These are phyloP conservation scores for Petroica traversi DNA, from an alignment of 2,113 vertebrate genomes.

Conservation along the genomic window DNA sequence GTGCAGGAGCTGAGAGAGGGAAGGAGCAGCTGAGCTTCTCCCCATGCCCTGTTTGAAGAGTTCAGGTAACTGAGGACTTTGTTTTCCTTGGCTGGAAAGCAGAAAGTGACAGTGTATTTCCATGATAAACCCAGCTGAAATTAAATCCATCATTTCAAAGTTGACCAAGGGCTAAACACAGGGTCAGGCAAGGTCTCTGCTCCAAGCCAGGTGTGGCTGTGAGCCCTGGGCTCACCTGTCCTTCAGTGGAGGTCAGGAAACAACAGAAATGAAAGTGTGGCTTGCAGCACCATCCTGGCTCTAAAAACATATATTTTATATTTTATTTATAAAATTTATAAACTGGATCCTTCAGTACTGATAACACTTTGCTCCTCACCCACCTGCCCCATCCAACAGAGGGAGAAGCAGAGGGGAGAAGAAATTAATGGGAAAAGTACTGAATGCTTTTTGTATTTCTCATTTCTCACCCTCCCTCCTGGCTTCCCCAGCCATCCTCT, in stretches of 20 bases:
- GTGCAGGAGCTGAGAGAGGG: neutral
- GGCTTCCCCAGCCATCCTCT: slow-evolving; percentile 68
- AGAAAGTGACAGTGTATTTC: neutral
- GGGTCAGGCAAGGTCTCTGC: neutral
- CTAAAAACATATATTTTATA: neutral
- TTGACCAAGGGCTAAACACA: neutral
- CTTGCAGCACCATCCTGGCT: neutral
- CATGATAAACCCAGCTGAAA: neutral
- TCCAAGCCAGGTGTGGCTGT: neutral
- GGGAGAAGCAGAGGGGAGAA: neutral
- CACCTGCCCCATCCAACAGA: no score
- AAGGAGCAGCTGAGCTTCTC: neutral
- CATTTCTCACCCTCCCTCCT: neutral
- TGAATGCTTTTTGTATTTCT: neutral
- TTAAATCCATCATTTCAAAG: neutral
- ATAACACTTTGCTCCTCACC: neutral
- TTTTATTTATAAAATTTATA: neutral
- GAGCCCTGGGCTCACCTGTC: neutral
- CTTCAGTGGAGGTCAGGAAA: neutral
- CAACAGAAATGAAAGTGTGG: neutral
- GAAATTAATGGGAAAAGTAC: neutral
- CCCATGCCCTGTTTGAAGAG: neutral
- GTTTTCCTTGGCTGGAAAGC: neutral
- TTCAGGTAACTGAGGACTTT: neutral
- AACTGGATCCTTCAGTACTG: neutral